Conservation (phyloP, 1,140 invertebrate genomes). For the Phocides pigmalion region DNA sequence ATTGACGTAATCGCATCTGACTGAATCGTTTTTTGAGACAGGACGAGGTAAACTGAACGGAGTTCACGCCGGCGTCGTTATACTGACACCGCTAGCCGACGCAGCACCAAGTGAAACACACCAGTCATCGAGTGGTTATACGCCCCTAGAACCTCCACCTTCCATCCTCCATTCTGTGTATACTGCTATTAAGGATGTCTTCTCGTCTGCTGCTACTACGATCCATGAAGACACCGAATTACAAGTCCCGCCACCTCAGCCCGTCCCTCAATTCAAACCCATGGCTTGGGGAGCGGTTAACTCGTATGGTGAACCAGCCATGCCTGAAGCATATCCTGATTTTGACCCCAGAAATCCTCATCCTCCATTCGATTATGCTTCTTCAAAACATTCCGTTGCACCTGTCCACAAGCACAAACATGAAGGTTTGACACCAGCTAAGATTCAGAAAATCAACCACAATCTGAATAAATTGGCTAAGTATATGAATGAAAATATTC, state of each 20-base stretch:
- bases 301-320: conserved; percentile 71
- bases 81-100: conserved; percentile 71
- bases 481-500: conserved; percentile 56
- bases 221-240: conserved; percentile 38
- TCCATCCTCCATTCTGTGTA: conserved; percentile 71
- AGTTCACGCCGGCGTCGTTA: conserved; percentile 72
- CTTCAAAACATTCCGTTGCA: conserved; percentile 56
- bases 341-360: conserved; percentile 61
- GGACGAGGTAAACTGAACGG: conserved; percentile 75
- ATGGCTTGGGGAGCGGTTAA: conserved; percentile 66
- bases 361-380: conserved; percentile 51
- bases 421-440: conserved; percentile 60
- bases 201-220: conserved; percentile 50
- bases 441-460: conserved; percentile 70
- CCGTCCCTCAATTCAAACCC: conserved; percentile 61
- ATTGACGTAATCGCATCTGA: conserved; percentile 33
- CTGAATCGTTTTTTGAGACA: conserved; percentile 73
- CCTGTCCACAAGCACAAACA: conserved; percentile 43
- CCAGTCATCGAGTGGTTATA: conserved; percentile 47
- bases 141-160: conserved; percentile 66
- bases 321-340: conserved; percentile 57
- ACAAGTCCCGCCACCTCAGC: conserved; percentile 61
- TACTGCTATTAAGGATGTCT: conserved; percentile 67
- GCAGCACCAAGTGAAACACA: conserved; percentile 47
- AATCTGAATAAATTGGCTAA: conserved; percentile 64